Conservation (phyloP, 2,113 vertebrate species). For the Eupsittula cactorum region DNA sequence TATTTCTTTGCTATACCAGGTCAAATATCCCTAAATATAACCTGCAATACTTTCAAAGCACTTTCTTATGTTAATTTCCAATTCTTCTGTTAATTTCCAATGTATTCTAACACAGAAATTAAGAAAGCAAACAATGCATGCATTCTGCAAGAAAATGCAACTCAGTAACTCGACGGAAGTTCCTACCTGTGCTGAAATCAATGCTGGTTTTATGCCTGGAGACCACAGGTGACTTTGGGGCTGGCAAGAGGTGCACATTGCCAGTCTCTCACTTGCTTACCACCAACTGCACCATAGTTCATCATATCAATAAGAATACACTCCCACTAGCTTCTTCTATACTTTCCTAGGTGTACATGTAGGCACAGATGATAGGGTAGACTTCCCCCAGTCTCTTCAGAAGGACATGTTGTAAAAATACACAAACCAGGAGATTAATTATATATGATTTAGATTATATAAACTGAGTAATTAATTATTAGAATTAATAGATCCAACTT, state of each 20-base stretch:
- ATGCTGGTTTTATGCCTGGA: not conserved
- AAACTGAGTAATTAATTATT: not conserved
- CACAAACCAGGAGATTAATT: not conserved
- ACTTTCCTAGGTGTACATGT: fast-evolving
- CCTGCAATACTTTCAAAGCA: not conserved
- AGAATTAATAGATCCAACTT: not conserved
- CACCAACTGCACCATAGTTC: fast-evolving
- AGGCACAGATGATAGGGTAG: not conserved
- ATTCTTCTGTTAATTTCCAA: not conserved
- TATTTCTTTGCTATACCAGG: not conserved
- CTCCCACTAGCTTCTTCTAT: not conserved
- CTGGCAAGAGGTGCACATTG: not conserved
- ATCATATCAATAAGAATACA: fast-evolving
- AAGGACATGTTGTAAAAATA: not conserved
- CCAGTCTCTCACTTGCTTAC: not conserved
- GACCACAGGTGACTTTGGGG: too few relatives aligned
- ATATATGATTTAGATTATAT: not conserved
- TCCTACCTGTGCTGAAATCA: too few relatives aligned
- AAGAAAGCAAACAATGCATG: not conserved
- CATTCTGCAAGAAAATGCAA: not conserved
- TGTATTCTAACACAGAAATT: not conserved
- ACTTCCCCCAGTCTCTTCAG: not conserved
- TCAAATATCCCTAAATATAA: not conserved
- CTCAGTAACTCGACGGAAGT: too few relatives aligned
- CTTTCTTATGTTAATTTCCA: not conserved